Evolutionary conservation across 1,140 invertebrate species (phyloP), one percentile per base, ranked within the genome.

Genomic region (Leptinotarsa texana): DNA sequence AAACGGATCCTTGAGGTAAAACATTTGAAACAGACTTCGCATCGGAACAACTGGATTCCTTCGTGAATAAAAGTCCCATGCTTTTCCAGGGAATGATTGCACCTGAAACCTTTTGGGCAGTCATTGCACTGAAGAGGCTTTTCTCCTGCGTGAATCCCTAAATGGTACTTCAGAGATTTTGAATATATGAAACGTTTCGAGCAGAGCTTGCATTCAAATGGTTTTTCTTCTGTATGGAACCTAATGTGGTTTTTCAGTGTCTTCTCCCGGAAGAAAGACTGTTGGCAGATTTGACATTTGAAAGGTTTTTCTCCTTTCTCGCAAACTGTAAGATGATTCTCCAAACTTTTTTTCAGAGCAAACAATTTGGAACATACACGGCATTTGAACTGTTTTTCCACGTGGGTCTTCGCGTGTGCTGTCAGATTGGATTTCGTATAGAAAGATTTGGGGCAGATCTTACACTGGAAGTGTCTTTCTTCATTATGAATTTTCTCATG

Each of bases 361-460:
- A 42, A 42, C 6, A 1, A 8, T 11, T 42, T 42, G 2, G 33
- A 42, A 42, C 33, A 42, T 11, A 11, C 6, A 42, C 3, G 1
- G 11, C 33, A 42, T 11, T 42, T 42, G 33, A 42, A 42, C 33
- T 42, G 33, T 42, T 42, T 42, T 11, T 42, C 33, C 33, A 8
- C 8, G 33, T 42, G 68, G 13, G 21, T 68, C 17, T 21, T 33
- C 63, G 47, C n/a, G 27, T 73, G 72, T 15, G 5, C n/a, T 15
- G 21, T 73, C 8, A 73, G 47, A 17, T 24, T 18, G 21, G 33
- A 42, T 33, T 48, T 69, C 3, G 21, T 24, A 8, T 17, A 47
- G 48, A 66, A 73, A 6, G 15, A 5, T 27, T 68, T 73, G 13
- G 47, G 4, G 15, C 72, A 73, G 4, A 73, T 4, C 3, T 67